Evolutionary conservation across 2,113 vertebrate genomes (phyloP), one percentile per base, ranked within the genome.

Genomic region (Protomyctophum bolini): DNA sequence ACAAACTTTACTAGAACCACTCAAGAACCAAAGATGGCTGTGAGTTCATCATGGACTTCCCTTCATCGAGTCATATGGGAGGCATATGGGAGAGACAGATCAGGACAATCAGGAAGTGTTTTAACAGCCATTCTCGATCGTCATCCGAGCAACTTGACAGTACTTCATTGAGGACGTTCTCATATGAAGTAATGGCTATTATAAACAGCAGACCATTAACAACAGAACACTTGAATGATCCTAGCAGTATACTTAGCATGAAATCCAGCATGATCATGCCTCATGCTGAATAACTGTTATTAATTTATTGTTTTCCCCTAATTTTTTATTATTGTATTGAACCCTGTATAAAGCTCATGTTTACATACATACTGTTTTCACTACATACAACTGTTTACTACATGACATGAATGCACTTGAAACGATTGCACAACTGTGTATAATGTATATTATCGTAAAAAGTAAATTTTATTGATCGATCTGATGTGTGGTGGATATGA

Each of bases 21-120:
- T 8, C 28, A 71, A 58, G 61, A 65, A 11, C 69, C 21, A 54
- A 60, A 7, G 68, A 11, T 60, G 50, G 58, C 2, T 76, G 68
- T 29, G 67, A 76, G 47, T 76, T 76, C n/a, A 11, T 71, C n/a
- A 71, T 57, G 68, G 71, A 76, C 14, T 10, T 60, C 6, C 59
- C 58, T 49, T 9, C 48, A 2, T 10, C 66, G 8, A 68, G 58
- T 56, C 73, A 70, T 11, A 63, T 75, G 15, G 64, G 56, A 2
- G 15, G 65, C 1, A 65, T 55, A 33, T 63, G 60, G 69, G 60
- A 63, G 21, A 71, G 69, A 10, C 51, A 71, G 54, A 71, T 71
- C 28, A 29, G 69, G 10, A 71, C 50, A 46, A 62, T 63, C 46
- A 21, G 33, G 58, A 50, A 75, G 52, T 58, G 52, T 75, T 8